Percentiles rank a stretch among this genome's conserved stretches.
phyloP scores from a whole-genome alignment of 2,797 vertebrate species.

The Melanotaenia pygmaea region DNA sequence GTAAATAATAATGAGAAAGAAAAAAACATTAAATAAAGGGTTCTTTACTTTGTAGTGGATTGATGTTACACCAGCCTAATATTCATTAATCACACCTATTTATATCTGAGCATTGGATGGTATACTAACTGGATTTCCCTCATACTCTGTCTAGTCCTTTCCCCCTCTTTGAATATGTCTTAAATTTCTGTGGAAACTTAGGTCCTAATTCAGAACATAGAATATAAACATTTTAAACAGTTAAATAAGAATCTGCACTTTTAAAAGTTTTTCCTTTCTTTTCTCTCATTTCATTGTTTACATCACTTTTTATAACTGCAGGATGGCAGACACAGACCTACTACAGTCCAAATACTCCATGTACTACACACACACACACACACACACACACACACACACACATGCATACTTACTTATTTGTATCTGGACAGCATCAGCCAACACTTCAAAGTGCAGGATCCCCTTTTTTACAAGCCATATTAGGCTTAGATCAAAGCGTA shows the following conservation, averaged over 20 bases:
- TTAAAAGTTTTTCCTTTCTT: conserved; percentile 6
- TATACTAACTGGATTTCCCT: too few relatives aligned
- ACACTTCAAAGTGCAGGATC: conserved; percentile 82
- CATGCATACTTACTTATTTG: not conserved
- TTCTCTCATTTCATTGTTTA: conserved; percentile 70
- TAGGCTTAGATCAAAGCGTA: conserved; percentile 80
- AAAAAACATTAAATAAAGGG: too few relatives aligned
- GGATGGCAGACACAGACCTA: conserved; percentile 67
- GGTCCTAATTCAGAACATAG: not conserved
- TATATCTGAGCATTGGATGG: too few relatives aligned
- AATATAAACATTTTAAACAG: not conserved
- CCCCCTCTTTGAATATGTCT: not conserved
- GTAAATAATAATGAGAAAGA: too few relatives aligned
- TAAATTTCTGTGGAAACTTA: not conserved
- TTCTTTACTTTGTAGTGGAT: too few relatives aligned
- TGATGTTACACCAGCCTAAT: too few relatives aligned
- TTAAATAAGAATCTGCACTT: conserved; percentile 4
- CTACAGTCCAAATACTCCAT: conserved; percentile 25
- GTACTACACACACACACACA: conserved; percentile 39
- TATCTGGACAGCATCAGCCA: conserved; percentile 79
- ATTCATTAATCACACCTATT: too few relatives aligned
- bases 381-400: conserved; percentile 6
- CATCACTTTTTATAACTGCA: conserved; percentile 78
- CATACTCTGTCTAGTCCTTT: too few relatives aligned
- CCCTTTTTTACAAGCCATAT: conserved; percentile 80